Evolutionary conservation across 2,888 invertebrate species (phyloP), one percentile per base, ranked within the genome.

Genomic region (Eremobia ochroleuca): DNA sequence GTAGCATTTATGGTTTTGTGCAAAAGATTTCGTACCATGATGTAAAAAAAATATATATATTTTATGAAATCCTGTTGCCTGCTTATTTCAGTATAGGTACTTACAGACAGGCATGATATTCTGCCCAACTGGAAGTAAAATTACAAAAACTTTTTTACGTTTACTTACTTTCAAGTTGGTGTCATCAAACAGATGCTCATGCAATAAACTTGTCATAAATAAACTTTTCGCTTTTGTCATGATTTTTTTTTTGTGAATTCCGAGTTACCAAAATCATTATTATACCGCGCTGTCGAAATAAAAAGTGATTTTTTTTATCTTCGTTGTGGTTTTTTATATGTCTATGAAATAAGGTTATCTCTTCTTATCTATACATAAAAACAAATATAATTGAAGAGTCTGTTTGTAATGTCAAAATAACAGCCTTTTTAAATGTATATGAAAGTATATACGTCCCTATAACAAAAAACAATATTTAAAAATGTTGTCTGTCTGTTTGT

Each of bases 121-220:
- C 46, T 52, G 55, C 61, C 62, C 65, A 37, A 37, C 73, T 66
- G 62, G 43, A 73, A 69, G 81, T 76, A 82, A 76, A 70, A 82
- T 83, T 64, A 74, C 76, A n/a, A 83, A 70, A 87, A 87, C 67
- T 84, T 87, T 88, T 87, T 86, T 84, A 86, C 68, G 71, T 84
- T 81, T 66, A 58, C 76, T 71, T 81, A 55, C 69, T 73, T 76
- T 70, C 58, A 62, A 75, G 74, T 79, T 73, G 73, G 49, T 61
- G 58, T 70, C 79, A 67, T 76, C 70, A 88, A 88, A 79, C 74
- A 82, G 79, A 81, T 79, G 81, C 77, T 83, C 78, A 66, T 74
- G 74, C 62, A 76, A 79, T 87, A 82, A 87, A 83, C 76, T 85
- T 81, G 49, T n/a, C 49, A 71, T 76, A 71, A 75, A 81, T 70